Evolutionary conservation across 2,797 vertebrate species (phyloP).

Genomic region (Poecile montanus): DNA sequence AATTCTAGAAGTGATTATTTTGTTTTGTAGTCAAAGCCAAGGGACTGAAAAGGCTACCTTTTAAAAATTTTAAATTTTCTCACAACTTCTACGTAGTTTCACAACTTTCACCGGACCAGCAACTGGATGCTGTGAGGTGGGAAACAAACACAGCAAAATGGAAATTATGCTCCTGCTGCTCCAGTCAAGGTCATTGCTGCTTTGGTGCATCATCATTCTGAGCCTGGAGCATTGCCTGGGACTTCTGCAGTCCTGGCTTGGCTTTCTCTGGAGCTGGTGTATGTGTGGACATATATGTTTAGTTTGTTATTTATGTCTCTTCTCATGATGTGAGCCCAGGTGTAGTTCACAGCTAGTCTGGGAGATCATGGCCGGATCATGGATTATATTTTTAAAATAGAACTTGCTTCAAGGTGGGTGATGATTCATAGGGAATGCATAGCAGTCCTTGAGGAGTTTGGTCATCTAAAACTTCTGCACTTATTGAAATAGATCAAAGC

Average conservation of each 20-base stretch:
- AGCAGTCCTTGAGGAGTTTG: background rate
- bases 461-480: background rate
- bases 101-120: background rate
- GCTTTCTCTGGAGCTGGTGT: background rate
- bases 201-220: background rate
- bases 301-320: background rate
- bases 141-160: background rate
- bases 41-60: background rate
- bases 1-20: background rate
- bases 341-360: background rate
- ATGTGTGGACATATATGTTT: fast-evolving
- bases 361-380: background rate
- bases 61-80: background rate
- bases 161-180: background rate
- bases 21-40: background rate
- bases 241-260: background rate
- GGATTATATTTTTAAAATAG: background rate
- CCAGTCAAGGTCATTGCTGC: background rate
- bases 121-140: background rate
- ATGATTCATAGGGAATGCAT: background rate
- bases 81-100: background rate
- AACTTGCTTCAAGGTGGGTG: background rate
- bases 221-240: background rate
- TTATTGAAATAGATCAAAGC: background rate
- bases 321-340: background rate